Evolutionary conservation across 2,888 invertebrate genomes (phyloP), one percentile per base, ranked within the genome.

Genomic region (Erebia ligea): DNA sequence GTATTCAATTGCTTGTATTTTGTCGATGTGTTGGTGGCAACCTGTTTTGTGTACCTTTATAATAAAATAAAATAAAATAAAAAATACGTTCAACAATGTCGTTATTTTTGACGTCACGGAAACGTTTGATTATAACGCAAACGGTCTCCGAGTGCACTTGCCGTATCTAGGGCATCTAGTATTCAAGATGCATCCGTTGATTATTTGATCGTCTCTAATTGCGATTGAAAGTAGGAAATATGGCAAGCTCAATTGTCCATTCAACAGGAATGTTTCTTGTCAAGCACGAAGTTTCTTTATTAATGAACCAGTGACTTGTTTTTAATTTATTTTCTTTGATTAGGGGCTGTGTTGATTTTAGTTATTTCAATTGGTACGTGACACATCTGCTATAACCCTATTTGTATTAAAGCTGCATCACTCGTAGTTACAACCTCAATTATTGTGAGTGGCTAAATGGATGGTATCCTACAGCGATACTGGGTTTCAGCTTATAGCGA

Each of bases 121-220:
- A 73, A 66, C 56, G 56, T 68, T 63, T 62, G 59, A 50, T 63
- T 54, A 68, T 42, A 61, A 73, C 15, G 71, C 62, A 71, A 68
- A 73, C 73, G 52, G 50, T 21, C 62, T 68, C 48, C 21, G 48
- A 69, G 67, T 74, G 75, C 72, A 74, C 69, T 75, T 70, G 59
- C 70, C 6, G 15, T 74, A 75, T 75, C 74, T 75, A 69, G 75
- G 74, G 52, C 75, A 73, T 74, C 71, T 71, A 56, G 71, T 71
- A 72, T 70, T 71, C 74, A 63, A 72, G 74, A 72, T 74, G 72
- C 69, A 67, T 69, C 68, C 72, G 68, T 62, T 68, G 74, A 75
- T 75, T 75, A 72, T 68, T 67, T 72, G 67, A 75, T 72, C 72
- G 74, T 65, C 65, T 66, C 69, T 73, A 71, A 73, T 73, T 70